These are phyloP conservation scores for Acrocephalus scirpaceus DNA, from an alignment of 2,797 vertebrate species.

Conservation along the genomic window DNA sequence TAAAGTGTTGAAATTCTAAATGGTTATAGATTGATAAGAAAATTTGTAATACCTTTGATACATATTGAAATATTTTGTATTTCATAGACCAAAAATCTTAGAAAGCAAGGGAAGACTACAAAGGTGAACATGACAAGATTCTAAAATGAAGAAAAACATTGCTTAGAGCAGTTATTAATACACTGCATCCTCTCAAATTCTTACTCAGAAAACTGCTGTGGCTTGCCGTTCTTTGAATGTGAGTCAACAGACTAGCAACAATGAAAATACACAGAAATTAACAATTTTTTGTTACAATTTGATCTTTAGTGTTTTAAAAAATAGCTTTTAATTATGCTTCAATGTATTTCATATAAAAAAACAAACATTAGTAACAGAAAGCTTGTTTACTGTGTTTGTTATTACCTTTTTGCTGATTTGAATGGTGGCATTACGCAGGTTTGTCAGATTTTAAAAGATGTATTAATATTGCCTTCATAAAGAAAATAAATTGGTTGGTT, in stretches of 20 bases:
- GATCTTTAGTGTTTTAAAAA: background rate
- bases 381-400: background rate
- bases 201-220: background rate
- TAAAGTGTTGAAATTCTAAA: background rate
- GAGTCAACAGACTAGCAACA: background rate
- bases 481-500: background rate
- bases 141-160: background rate
- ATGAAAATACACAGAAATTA: background rate
- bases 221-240: background rate
- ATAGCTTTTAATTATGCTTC: background rate
- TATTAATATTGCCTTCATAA: background rate
- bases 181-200: background rate
- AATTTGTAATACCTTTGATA: background rate
- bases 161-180: background rate
- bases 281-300: background rate
- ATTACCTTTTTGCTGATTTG: background rate
- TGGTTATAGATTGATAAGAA: background rate
- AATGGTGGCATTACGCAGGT: background rate
- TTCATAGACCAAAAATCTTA: background rate
- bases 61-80: background rate
- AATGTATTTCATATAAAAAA: background rate
- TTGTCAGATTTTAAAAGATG: background rate
- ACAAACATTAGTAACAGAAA: background rate
- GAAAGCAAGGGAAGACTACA: background rate
- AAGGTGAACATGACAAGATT: background rate